A percentile compares a stretch with the other conserved stretches of the same genome.
Evolutionary conservation across 2,888 invertebrate genomes (phyloP).

Genomic region (Lordiphosa andalusiaca): DNA sequence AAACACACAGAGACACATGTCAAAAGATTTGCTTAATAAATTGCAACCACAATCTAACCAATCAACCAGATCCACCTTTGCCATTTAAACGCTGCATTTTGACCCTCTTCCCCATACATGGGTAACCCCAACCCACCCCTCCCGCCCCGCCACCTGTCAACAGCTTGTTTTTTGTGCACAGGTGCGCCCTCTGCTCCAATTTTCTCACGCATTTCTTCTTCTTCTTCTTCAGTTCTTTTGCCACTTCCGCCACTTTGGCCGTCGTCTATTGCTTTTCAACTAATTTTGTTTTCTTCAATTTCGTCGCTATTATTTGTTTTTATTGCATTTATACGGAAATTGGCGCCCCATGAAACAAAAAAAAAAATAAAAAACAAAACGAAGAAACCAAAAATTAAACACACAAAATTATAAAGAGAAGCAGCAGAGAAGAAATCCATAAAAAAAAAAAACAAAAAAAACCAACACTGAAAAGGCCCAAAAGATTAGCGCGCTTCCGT

Average conservation of each 20-base stretch:
- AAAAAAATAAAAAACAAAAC: slow-evolving; percentile 3
- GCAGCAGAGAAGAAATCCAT: slow-evolving; percentile 7
- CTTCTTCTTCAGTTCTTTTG: slow-evolving; percentile 19
- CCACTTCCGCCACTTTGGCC: slow-evolving; percentile 60
- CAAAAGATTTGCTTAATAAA: slow-evolving; percentile 35
- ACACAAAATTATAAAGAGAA: slow-evolving; percentile 40
- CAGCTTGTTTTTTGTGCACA: slow-evolving; percentile 28
- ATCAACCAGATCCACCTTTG: slow-evolving; percentile 14
- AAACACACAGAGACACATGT: background rate
- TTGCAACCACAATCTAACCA: slow-evolving; percentile 28
- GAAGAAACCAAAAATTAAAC: slow-evolving; percentile 27
- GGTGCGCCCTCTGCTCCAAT: slow-evolving; percentile 47
- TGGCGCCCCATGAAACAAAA: slow-evolving; percentile 57
- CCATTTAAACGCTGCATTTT: slow-evolving; percentile 11
- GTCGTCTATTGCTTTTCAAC: slow-evolving; percentile 59
- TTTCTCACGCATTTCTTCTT: slow-evolving; percentile 64
- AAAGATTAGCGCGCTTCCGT: slow-evolving; percentile 44
- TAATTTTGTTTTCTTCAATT: slow-evolving; percentile 72
- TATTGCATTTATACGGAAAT: slow-evolving; percentile 76
- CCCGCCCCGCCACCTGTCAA: slow-evolving; percentile 6
- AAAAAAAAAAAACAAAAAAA: no score
- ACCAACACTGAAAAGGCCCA: slow-evolving; percentile 34
- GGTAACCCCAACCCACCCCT: no score
- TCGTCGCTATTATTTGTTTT: slow-evolving; percentile 71
- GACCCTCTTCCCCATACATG: background rate